Evolutionary conservation across 2,797 vertebrate species (phyloP), one percentile per base, ranked within the genome.

Genomic region (Tamandua tetradactyla): DNA sequence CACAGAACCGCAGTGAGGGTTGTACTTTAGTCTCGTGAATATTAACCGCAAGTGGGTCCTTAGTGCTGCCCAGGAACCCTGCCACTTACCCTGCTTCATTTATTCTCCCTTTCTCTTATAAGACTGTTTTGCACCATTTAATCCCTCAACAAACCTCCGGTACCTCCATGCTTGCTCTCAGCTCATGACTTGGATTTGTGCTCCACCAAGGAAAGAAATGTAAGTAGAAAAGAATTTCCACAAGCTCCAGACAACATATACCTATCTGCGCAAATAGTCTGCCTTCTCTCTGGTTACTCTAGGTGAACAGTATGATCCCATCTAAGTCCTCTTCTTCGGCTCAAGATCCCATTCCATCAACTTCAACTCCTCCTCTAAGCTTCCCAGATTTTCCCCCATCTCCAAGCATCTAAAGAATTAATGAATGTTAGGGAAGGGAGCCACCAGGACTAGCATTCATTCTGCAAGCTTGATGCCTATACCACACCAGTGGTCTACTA

Each of bases 181-280:
- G 37, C 61, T 59, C 25, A 80, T 81, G 64, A 57, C 44, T 91
- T 85, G 61, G 42, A 61, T 85, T 35, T 71, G 15, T 62, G 57
- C 80, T 57, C 74, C 89, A 85, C 35, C 32, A 32, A 88, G 22
- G 68, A 79, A 85, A 92, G 59, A 81, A 32, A 88, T 87, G 30
- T n/a, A 90, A 57, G 30, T 90, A 69, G 27, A 61, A 94, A 87
- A 84, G 27, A 87, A 35, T 86, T 87, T 83, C 74, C 32, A 9
- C 6, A 35, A 71, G 30, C 66, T 79, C 79, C 42, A 84, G 64
- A 55, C 32, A 55, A 10, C 10, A 20, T 80, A 37, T 75, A 37
- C 40, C 35, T 68, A 11, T 5, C 30, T 66, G 59, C 59, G 27
- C 25, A 12, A 15, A 11, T 10, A 61, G 25, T 5, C 0, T 61